Evolutionary conservation across 2,888 invertebrate species (phyloP).

Genomic region (Hyppa rectilinea): DNA sequence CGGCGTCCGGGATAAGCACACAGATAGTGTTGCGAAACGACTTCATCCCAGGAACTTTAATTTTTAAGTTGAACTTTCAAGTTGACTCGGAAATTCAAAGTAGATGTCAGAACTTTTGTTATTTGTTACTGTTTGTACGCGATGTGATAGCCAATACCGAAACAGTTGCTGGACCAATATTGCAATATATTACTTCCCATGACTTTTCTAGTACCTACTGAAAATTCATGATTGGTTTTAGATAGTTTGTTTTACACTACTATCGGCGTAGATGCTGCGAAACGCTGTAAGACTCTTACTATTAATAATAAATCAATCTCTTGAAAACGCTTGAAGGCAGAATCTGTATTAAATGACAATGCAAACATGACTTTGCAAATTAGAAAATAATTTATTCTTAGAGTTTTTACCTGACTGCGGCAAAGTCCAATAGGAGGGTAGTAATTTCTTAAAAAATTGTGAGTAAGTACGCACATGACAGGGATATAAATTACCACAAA

Average conservation of each 20-base stretch:
- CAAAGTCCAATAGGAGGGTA: background rate
- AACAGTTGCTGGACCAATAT: slow-evolving; percentile 1
- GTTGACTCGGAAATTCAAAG: slow-evolving; percentile 48
- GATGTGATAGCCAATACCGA: slow-evolving; percentile 24
- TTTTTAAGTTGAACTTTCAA: slow-evolving; percentile 48
- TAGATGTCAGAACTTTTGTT: slow-evolving; percentile 39
- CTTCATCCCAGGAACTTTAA: slow-evolving; percentile 51
- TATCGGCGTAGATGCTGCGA: too few relatives aligned
- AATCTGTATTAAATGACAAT: background rate
- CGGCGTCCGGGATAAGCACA: slow-evolving; percentile 57
- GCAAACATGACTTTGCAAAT: background rate
- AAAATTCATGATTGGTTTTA: background rate
- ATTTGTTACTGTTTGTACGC: slow-evolving; percentile 45
- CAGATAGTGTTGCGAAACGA: slow-evolving; percentile 60
- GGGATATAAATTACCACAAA: too few relatives aligned
- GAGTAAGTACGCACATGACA: background rate
- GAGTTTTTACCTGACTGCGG: background rate
- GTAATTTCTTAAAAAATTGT: background rate
- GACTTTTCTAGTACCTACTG: background rate
- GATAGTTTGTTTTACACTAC: background rate
- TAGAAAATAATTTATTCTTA: background rate
- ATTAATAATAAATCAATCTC: background rate
- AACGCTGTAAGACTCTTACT: too few relatives aligned
- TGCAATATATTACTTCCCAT: background rate
- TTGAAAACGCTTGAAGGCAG: background rate